Conservation (phyloP, 2,797 vertebrate species). For the Lutjanus argentimaculatus region DNA sequence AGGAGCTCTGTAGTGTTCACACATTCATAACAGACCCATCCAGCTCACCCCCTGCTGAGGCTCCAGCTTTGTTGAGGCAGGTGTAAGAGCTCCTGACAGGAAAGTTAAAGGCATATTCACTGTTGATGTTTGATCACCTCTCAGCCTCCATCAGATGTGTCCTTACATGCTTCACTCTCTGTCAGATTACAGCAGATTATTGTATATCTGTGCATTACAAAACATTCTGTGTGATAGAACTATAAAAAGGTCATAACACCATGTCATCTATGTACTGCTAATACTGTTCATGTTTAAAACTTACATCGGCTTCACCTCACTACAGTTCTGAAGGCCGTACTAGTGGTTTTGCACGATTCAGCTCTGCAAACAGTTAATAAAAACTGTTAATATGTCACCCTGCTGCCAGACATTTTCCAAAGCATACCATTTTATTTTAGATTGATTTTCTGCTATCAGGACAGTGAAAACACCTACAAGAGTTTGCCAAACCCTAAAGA, state of each 20-base stretch:
- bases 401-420: neutral
- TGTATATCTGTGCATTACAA: conserved; percentile 14
- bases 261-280: conserved; percentile 13
- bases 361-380: neutral
- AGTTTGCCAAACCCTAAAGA: neutral
- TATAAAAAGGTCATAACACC: neutral
- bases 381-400: neutral
- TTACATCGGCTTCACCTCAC: conserved; percentile 23
- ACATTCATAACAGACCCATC: neutral
- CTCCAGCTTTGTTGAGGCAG: conserved; percentile 24
- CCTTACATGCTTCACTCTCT: conserved; percentile 13
- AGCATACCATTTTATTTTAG: neutral
- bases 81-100: conserved; percentile 26
- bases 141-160: conserved; percentile 14
- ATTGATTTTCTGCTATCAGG: neutral
- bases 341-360: conserved; percentile 30
- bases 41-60: neutral
- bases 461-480: neutral
- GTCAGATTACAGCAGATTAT: conserved; percentile 28
- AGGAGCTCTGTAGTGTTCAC: conserved; percentile 14
- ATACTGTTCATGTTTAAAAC: conserved; percentile 3
- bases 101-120: conserved; percentile 18
- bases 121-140: conserved; percentile 13
- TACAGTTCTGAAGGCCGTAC: conserved; percentile 7
- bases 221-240: neutral